A percentile compares a stretch with the other conserved stretches of the same genome.
Conservation (phyloP, 2,888 invertebrate species). For the Alloplasta piceator region DNA sequence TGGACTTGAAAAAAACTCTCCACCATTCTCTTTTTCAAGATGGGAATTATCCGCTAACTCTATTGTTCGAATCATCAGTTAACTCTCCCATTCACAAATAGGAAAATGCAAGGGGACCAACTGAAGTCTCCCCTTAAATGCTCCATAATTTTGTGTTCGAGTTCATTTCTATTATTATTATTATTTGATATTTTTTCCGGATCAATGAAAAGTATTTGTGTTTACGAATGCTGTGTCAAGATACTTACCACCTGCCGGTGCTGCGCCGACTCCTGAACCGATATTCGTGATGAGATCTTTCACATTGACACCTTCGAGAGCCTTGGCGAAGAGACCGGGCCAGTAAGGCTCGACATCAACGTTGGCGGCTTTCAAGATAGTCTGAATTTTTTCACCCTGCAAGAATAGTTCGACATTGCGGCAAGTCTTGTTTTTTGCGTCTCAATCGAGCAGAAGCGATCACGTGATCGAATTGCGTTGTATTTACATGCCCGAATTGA, state of each 20-base stretch:
- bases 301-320: constrained; percentile 96
- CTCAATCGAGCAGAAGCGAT: not conserved
- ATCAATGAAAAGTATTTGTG: too few species aligned
- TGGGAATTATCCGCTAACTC: too few species aligned
- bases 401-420: constrained; percentile 31
- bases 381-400: constrained; percentile 98
- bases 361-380: constrained; percentile 97
- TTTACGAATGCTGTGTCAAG: too few species aligned
- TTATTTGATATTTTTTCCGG: too few species aligned
- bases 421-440: not conserved
- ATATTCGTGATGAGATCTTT: constrained; percentile 97
- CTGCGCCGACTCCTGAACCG: constrained; percentile 95
- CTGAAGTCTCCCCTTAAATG: too few species aligned
- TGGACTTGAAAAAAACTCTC: too few species aligned
- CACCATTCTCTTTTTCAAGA: too few species aligned
- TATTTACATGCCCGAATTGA: constrained; percentile 22
- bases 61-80: too few species aligned
- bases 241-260: constrained; percentile 87
- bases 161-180: too few species aligned
- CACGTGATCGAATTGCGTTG: constrained; percentile 31
- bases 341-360: constrained; percentile 99
- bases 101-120: too few species aligned
- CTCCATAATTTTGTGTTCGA: too few species aligned
- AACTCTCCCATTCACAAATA: too few species aligned
- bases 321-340: constrained; percentile 99